phyloP scores from a whole-genome alignment of 2,888 invertebrate species.

The Synergus gifuensis region DNA sequence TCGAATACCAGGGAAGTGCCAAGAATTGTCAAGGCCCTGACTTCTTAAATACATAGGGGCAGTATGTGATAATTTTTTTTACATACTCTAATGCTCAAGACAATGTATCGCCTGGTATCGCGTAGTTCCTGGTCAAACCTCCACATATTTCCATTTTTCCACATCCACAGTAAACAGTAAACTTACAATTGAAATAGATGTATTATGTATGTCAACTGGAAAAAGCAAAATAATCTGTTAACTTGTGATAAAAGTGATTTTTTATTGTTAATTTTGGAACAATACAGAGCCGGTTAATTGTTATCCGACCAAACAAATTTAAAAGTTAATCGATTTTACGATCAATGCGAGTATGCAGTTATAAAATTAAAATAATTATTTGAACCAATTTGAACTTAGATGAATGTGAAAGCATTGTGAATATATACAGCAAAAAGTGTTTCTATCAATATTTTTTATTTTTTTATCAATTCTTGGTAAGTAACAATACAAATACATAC shows the following conservation, averaged over 20 bases:
- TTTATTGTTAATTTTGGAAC: not conserved
- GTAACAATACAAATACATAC: not conserved
- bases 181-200: too few species aligned
- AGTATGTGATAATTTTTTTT: too few species aligned
- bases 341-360: not conserved
- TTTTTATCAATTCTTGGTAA: not conserved
- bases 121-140: too few species aligned
- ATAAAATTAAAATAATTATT: not conserved
- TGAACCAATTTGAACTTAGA: too few species aligned
- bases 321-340: not conserved
- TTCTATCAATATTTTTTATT: not conserved
- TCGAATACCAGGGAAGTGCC: not conserved
- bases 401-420: too few species aligned
- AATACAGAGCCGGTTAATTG: not conserved
- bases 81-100: too few species aligned
- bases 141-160: too few species aligned
- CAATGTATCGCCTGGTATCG: too few species aligned
- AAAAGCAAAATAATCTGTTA: not conserved
- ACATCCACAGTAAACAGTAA: too few species aligned
- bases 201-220: too few species aligned
- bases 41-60: too few species aligned
- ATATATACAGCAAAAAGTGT: not conserved
- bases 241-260: not conserved
- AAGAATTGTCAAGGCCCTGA: conserved; percentile 4
- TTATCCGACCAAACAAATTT: not conserved